phyloP scores from a whole-genome alignment of 2,113 vertebrate genomes.

The Callionymus lyra region DNA sequence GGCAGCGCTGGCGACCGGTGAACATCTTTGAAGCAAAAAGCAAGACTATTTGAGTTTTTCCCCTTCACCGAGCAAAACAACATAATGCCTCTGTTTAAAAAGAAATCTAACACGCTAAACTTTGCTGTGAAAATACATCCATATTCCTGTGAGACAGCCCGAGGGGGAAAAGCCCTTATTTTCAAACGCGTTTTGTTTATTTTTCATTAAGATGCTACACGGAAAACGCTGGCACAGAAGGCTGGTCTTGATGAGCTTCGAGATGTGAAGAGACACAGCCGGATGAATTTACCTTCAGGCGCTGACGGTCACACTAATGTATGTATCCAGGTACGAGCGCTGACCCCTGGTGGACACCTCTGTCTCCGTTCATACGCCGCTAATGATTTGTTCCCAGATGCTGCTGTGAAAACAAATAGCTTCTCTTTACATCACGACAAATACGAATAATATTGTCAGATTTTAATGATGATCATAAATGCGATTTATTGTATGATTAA shows the following conservation, averaged over 20 bases:
- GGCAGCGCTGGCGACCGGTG: no score
- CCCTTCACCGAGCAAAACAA: constrained; percentile 5
- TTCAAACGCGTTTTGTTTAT: not conserved
- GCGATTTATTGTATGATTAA: no score
- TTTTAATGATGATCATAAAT: no score
- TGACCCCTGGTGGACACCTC: constrained; percentile 12
- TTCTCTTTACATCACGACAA: no score
- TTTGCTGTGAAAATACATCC: not conserved
- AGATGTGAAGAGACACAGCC: constrained; percentile 22
- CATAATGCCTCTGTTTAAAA: constrained; percentile 2
- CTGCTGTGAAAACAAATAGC: no score
- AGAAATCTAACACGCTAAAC: not conserved
- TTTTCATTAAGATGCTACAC: not conserved
- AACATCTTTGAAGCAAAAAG: no score
- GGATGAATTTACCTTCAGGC: constrained; percentile 26
- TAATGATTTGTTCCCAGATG: constrained; percentile 11
- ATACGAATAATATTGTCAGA: no score
- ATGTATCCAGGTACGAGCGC: constrained; percentile 13
- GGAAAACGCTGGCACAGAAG: constrained; percentile 14
- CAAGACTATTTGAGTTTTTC: no score
- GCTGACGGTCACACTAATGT: constrained; percentile 7
- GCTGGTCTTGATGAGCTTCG: constrained; percentile 13
- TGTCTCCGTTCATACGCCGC: not conserved
- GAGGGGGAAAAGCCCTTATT: not conserved
- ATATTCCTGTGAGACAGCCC: not conserved